These are phyloP conservation scores for Meliscaeva auricollis DNA, from an alignment of 2,888 invertebrate genomes.

Conservation along the genomic window DNA sequence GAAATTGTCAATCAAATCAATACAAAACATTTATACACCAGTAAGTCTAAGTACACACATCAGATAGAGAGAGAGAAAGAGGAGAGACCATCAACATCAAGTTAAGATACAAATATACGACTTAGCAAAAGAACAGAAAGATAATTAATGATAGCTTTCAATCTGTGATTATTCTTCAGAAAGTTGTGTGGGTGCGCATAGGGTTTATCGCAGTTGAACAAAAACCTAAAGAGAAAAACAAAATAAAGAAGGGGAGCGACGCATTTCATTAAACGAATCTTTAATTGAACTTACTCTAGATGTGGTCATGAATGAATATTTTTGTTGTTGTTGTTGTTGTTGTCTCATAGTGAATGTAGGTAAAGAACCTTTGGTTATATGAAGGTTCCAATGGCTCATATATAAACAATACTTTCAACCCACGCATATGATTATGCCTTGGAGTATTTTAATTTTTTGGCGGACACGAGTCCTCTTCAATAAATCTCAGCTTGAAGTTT, in stretches of 20 bases:
- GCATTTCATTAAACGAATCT: constrained; percentile 76
- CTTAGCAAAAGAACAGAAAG: constrained; percentile 62
- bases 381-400: constrained; percentile 55
- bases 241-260: constrained; percentile 63
- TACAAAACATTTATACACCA: constrained; percentile 48
- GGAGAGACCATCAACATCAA: neutral
- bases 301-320: constrained; percentile 70
- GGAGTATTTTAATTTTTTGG: constrained; percentile 11
- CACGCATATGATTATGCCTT: constrained; percentile 51
- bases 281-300: constrained; percentile 75
- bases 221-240: neutral
- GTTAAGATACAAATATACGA: constrained; percentile 22
- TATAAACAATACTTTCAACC: constrained; percentile 69
- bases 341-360: neutral
- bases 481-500: constrained; percentile 46
- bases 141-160: constrained; percentile 76
- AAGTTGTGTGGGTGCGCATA: constrained; percentile 65
- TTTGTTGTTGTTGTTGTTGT: neutral
- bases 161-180: constrained; percentile 73
- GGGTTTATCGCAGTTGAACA: neutral
- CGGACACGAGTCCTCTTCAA: constrained; percentile 47
- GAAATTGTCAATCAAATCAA: constrained; percentile 76
- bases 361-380: constrained; percentile 57
- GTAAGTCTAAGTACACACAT: constrained; percentile 3
- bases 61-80: neutral